Evolutionary conservation across 2,888 invertebrate species (phyloP).

Genomic region (Sinhomidia bicolor): DNA sequence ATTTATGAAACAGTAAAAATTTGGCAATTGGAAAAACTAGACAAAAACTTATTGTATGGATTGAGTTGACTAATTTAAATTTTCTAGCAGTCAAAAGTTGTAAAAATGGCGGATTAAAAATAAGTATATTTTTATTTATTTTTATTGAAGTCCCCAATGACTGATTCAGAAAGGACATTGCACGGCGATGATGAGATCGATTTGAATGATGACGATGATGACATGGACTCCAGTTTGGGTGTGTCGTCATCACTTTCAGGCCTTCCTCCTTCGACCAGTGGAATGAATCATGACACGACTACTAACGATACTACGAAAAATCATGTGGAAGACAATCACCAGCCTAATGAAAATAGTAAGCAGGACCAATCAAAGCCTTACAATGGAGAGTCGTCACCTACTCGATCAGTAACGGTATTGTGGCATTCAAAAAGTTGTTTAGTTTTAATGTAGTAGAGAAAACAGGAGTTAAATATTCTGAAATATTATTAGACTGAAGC

Average conservation of each 20-base stretch:
- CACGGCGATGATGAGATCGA: constrained; percentile 79
- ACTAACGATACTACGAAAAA: constrained; percentile 31
- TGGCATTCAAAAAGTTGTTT: not conserved
- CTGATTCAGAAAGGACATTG: constrained; percentile 78
- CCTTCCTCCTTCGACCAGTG: constrained; percentile 35
- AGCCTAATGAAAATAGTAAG: constrained; percentile 29
- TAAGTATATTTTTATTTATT: not conserved
- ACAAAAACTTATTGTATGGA: too few species aligned
- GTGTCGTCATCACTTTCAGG: constrained; percentile 63
- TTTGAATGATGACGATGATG: constrained; percentile 79
- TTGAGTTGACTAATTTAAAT: too few species aligned
- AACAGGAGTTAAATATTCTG: too few species aligned
- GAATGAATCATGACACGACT: constrained; percentile 32
- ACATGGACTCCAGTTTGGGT: constrained; percentile 73
- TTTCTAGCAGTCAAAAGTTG: too few species aligned
- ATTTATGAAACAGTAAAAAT: too few species aligned
- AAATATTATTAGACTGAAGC: constrained; percentile 25
- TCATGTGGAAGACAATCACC: constrained; percentile 55
- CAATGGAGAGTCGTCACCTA: constrained; percentile 38
- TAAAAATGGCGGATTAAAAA: not conserved
- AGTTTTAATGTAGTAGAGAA: too few species aligned
- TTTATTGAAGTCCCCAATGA: constrained; percentile 78
- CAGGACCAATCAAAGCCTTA: constrained; percentile 74
- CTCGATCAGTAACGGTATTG: constrained; percentile 7
- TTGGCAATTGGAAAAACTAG: too few species aligned